Conservation (phyloP, 2,888 invertebrate species). For the Latrodectus hesperus region DNA sequence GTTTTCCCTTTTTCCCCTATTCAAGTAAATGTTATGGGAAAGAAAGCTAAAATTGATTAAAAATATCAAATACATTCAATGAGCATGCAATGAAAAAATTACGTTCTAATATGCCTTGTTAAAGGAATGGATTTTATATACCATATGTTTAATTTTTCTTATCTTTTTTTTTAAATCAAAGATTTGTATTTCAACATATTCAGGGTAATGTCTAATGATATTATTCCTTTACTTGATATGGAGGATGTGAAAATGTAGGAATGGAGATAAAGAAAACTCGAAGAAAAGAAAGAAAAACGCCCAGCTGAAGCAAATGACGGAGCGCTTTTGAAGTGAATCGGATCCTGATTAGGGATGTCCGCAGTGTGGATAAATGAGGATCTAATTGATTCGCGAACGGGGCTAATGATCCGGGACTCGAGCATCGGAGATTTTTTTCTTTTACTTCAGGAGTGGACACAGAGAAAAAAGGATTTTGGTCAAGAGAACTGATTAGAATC, state of each 20-base stretch:
- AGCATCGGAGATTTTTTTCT: constrained; percentile 21
- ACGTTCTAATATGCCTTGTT: too few relatives aligned
- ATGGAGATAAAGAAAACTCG: neutral
- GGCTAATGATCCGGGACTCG: constrained; percentile 59
- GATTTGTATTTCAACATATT: too few relatives aligned
- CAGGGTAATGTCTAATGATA: neutral
- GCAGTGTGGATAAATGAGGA: constrained; percentile 57
- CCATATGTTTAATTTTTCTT: too few relatives aligned
- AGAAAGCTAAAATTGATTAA: too few relatives aligned
- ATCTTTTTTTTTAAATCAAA: too few relatives aligned
- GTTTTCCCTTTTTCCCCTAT: too few relatives aligned
- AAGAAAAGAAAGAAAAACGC: neutral
- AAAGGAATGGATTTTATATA: too few relatives aligned
- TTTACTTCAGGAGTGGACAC: constrained; percentile 38
- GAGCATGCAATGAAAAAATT: too few relatives aligned
- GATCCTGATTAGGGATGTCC: constrained; percentile 50
- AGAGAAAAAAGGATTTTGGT: constrained; percentile 41
- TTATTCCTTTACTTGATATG: neutral
- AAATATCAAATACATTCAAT: too few relatives aligned
- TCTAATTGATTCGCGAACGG: constrained; percentile 65
- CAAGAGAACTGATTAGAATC: constrained; percentile 63
- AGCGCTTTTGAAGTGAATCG: constrained; percentile 35
- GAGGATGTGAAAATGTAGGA: neutral
- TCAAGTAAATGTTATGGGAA: too few relatives aligned
- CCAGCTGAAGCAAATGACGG: constrained; percentile 44